Evolutionary conservation across 2,888 invertebrate species (phyloP).

Genomic region (Bombyx huttoni): DNA sequence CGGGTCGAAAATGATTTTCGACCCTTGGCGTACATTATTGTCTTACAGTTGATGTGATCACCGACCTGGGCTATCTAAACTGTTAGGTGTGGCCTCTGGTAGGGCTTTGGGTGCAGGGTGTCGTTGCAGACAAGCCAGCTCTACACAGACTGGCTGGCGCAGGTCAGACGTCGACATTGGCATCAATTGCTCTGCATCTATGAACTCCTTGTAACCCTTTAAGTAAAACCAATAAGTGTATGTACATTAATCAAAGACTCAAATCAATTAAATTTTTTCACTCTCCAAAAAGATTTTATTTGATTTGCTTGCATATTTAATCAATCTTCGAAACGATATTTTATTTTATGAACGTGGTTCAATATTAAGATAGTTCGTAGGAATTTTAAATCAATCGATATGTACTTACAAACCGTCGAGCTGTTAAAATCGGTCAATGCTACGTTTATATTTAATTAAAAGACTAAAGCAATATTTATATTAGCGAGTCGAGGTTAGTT

Average conservation of each 20-base stretch:
- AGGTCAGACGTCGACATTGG: conserved; percentile 88
- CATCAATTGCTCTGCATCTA: conserved; percentile 91
- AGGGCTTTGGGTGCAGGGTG: conserved; percentile 66
- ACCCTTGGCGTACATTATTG: background rate
- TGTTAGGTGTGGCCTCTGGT: conserved; percentile 65
- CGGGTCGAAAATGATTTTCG: background rate
- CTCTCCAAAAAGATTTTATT: no score
- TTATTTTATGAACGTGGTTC: no score
- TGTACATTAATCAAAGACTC: no score
- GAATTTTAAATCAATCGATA: background rate
- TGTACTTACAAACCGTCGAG: background rate
- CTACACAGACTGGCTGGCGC: conserved; percentile 85
- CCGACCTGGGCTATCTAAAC: conserved; percentile 65
- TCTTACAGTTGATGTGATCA: background rate
- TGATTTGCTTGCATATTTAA: no score
- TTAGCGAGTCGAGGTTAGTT: conserved; percentile 28
- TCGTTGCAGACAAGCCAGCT: conserved; percentile 79
- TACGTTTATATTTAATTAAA: background rate
- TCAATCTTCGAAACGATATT: no score
- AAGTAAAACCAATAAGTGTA: conserved; percentile 12
- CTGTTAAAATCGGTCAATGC: background rate
- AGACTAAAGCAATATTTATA: background rate
- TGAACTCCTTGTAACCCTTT: conserved; percentile 91
- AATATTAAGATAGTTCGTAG: no score
- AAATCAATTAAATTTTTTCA: no score